These are phyloP conservation scores for Chironomus riparius DNA, from an alignment of 2,888 invertebrate species.

Conservation along the genomic window DNA sequence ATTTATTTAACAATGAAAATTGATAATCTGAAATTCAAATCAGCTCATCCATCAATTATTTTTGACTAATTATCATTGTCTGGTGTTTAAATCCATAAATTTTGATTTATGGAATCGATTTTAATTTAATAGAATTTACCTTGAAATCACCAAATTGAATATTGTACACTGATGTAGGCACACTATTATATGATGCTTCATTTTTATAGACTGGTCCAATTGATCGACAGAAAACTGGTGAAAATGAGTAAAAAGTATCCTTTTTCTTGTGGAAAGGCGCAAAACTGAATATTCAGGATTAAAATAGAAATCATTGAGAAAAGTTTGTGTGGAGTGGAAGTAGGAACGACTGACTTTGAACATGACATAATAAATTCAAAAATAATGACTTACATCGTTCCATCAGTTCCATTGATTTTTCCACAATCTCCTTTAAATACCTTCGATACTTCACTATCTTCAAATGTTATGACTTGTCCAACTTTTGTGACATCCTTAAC, in stretches of 20 bases:
- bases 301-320: too few species aligned
- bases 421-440: neutral
- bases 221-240: conserved; percentile 68
- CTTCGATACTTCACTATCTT: neutral
- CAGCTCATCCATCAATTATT: neutral
- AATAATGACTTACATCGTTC: neutral
- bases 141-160: conserved; percentile 61
- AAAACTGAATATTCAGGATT: conserved; percentile 42
- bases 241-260: conserved; percentile 60
- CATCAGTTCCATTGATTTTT: neutral
- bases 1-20: too few species aligned
- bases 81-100: too few species aligned
- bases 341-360: too few species aligned
- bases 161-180: conserved; percentile 57
- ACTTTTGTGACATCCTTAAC: neutral
- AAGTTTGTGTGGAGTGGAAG: too few species aligned
- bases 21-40: neutral
- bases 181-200: conserved; percentile 54
- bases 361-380: too few species aligned
- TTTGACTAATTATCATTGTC: neutral
- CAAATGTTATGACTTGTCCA: neutral
- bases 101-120: neutral
- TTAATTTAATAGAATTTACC: conserved; percentile 29
- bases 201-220: conserved; percentile 53
- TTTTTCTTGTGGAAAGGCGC: conserved; percentile 61